These are phyloP conservation scores for Sebastes itinus DNA, from an alignment of 2,797 vertebrate species.

Conservation along the genomic window DNA sequence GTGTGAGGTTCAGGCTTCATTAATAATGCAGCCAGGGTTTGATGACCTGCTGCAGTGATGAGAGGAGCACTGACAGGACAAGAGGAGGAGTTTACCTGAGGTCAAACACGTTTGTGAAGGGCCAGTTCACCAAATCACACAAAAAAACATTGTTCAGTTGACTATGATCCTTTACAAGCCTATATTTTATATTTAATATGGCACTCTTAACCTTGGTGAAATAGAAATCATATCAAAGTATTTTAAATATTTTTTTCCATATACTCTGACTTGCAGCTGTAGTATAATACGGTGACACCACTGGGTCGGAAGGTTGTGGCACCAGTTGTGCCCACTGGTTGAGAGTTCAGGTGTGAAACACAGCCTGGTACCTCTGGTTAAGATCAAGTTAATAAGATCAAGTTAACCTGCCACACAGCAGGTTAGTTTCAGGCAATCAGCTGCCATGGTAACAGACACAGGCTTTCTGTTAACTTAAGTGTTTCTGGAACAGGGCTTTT, in stretches of 20 bases:
- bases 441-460: background rate
- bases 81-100: conserved; percentile 10
- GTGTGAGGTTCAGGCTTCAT: conserved; percentile 74
- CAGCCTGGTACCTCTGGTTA: background rate
- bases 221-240: background rate
- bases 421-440: background rate
- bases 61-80: conserved; percentile 6
- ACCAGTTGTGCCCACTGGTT: background rate
- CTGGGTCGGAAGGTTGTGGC: too few species aligned
- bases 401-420: background rate
- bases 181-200: background rate
- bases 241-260: background rate
- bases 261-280: background rate
- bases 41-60: conserved; percentile 31
- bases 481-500: background rate
- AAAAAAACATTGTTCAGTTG: background rate
- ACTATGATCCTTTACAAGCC: background rate
- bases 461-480: background rate
- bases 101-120: conserved; percentile 13
- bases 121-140: background rate
- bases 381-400: background rate
- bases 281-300: too few species aligned
- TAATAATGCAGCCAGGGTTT: conserved; percentile 83
- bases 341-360: background rate
- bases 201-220: too few species aligned